Conservation (phyloP, 2,888 invertebrate genomes). For the Andricus quercusramuli region DNA sequence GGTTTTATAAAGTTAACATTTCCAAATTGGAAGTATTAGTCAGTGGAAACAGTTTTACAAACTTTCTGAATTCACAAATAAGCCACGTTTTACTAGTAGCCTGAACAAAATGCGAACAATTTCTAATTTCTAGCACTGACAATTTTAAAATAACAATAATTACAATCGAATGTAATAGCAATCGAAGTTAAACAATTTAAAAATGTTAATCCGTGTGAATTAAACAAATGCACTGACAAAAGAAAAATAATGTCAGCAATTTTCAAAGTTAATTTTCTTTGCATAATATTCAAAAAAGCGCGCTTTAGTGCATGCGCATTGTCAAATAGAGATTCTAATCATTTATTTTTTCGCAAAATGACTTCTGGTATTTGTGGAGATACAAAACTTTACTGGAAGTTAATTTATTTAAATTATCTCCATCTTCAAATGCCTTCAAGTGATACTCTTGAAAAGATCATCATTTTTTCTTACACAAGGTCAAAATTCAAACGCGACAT, state of each 20-base stretch:
- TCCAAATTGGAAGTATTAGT: no score
- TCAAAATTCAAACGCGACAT: background rate
- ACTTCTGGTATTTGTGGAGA: background rate
- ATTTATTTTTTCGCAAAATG: background rate
- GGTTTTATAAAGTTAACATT: no score
- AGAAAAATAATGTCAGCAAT: background rate
- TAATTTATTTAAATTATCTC: background rate
- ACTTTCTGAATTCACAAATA: no score
- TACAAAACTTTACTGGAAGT: background rate
- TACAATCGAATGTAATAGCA: no score
- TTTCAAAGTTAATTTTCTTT: background rate
- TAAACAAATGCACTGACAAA: background rate
- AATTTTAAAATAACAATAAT: no score
- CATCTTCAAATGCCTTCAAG: background rate
- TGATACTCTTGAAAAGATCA: background rate
- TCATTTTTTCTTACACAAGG: background rate
- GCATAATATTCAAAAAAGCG: background rate
- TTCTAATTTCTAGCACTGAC: no score
- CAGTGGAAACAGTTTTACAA: no score
- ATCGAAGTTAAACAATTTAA: no score
- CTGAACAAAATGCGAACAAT: no score
- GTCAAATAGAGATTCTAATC: background rate
- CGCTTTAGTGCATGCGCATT: background rate
- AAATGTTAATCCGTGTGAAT: no score
- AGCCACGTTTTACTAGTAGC: no score